A percentile compares a stretch with the other conserved stretches of the same genome.
phyloP scores from a whole-genome alignment of 1,140 invertebrate species.

The Penaeus vannamei region DNA sequence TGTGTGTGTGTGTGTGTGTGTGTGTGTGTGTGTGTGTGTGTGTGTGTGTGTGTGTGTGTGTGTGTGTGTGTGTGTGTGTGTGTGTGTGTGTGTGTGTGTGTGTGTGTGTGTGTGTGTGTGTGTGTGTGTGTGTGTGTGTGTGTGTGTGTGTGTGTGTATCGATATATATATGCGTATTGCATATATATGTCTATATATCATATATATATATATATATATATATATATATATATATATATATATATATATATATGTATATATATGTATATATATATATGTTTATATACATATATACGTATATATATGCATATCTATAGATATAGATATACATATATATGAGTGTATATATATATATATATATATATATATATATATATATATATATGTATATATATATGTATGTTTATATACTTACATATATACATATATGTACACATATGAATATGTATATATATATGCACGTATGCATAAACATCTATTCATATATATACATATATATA shows the following conservation, averaged over 20 bases:
- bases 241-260: too few species aligned
- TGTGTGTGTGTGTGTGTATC: too few species aligned
- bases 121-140: too few species aligned
- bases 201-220: too few species aligned
- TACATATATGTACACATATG: background rate
- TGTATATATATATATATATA: too few species aligned
- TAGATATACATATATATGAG: too few species aligned
- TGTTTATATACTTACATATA: conserved; percentile 4
- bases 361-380: background rate
- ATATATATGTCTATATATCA: too few species aligned
- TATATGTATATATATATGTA: background rate
- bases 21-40: conserved; percentile 36
- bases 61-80: conserved; percentile 30
- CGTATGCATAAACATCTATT: conserved; percentile 4
- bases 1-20: conserved; percentile 39
- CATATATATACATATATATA: conserved; percentile 17
- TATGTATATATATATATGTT: too few species aligned
- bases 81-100: conserved; percentile 23
- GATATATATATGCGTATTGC: too few species aligned
- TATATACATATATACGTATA: too few species aligned
- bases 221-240: too few species aligned
- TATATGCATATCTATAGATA: too few species aligned
- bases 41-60: conserved; percentile 43
- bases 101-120: background rate
- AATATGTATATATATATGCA: conserved; percentile 41